Base-by-base conservation (phyloP, 2,888 invertebrate species). In the Meandrusa payeni region DNA sequence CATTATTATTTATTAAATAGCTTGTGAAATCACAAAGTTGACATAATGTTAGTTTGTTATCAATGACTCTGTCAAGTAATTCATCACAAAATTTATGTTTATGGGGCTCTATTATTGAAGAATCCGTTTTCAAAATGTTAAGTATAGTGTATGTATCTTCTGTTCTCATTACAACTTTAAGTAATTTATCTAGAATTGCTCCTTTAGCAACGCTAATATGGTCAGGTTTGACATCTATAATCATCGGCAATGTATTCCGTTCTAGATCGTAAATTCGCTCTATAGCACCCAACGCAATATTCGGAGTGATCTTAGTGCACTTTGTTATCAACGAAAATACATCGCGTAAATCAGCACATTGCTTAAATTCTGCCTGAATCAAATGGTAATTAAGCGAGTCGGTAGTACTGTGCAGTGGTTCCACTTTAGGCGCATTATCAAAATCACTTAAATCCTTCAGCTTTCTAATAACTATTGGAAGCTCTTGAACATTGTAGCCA, bases 401-500 rank as follows among this genome's bases (percentile, higher is more conserved):
- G 2, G 55, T 54, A 1, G 61, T 41, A 49, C 47, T 61, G 40
- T 51, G 57, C n/a, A 57, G 41, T 2, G 47, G 28, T 39, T 64
- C 66, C 15, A 56, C 44, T 10, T 52, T 34, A 1, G 62, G 55
- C 41, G 61, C 57, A n/a, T 67, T 59, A 2, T 71, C 65, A 2
- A 81, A 61, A 17, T 74, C 72, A 3, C 71, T 58, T 19, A 89
- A 55, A 51, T 89, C 75, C 57, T 73, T 82, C 19, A 88, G 59
- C 62, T 79, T 89, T 41, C 89, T 83, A 13, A 93, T 89, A 37
- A 93, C 88, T 6, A 92, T 76, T 1, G 93, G 93, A 32, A 93
- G 79, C 65, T 93, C 93, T 55, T 91, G 90, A 11, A 93, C 91
- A 40, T 89, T 87, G n/a, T 83, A 73, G 2, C 92, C 93, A 64